A percentile compares a stretch with the other conserved stretches of the same genome.
Conservation (phyloP, 2,888 invertebrate genomes). For the Perdita meconis region DNA sequence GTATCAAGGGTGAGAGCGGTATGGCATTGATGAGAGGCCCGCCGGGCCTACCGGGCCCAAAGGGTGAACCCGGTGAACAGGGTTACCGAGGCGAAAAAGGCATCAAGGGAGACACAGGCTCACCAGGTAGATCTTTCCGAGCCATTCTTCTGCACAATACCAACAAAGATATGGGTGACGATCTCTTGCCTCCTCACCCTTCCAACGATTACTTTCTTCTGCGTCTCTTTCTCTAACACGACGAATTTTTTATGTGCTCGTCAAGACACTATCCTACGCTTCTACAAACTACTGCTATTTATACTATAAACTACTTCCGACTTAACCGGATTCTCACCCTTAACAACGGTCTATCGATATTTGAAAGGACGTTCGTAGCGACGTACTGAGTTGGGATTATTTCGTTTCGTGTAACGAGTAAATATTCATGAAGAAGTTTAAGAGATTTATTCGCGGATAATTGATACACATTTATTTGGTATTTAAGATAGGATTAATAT, state of each 20-base stretch:
- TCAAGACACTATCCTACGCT: constrained; percentile 2
- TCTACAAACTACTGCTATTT: constrained; percentile 2
- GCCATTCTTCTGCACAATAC: constrained; percentile 55
- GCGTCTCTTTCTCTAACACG: constrained; percentile 10
- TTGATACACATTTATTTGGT: too few species aligned
- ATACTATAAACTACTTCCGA: too few species aligned
- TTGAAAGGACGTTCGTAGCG: too few species aligned
- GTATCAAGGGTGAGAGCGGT: constrained; percentile 86
- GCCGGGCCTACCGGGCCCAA: constrained; percentile 86
- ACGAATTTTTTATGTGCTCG: constrained; percentile 9
- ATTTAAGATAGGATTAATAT: too few species aligned
- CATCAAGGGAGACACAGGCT: constrained; percentile 86
- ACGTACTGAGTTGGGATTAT: too few species aligned
- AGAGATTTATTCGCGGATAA: too few species aligned
- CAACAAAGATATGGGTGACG: constrained; percentile 40
- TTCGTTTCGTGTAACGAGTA: too few species aligned
- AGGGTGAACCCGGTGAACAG: constrained; percentile 86
- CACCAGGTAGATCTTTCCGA: constrained; percentile 83
- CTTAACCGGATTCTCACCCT: background rate
- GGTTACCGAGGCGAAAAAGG: constrained; percentile 89
- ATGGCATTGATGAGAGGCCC: constrained; percentile 87
- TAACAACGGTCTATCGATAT: too few species aligned
- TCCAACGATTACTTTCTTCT: constrained; percentile 20
- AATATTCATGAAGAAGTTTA: too few species aligned
- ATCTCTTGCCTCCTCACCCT: constrained; percentile 21